Evolutionary conservation across 2,888 invertebrate species (phyloP), one percentile per base, ranked within the genome.

Genomic region (Drosophila koepferae): DNA sequence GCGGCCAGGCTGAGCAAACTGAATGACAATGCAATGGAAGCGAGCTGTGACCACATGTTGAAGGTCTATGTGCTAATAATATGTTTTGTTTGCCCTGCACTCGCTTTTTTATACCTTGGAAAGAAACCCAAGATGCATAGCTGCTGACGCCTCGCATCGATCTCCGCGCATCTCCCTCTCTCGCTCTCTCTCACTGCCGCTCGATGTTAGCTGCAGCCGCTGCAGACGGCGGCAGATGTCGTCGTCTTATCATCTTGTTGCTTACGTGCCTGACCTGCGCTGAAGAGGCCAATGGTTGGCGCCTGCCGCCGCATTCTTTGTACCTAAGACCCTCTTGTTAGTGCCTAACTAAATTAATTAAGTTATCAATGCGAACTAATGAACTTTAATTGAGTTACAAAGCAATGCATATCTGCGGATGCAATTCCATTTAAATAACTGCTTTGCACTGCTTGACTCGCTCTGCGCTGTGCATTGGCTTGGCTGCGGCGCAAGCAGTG

Each of bases 241-340:
- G 31, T 3, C 34, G n/a, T 9, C 44, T 71, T 71, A 71, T 71
- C 70, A 44, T 12, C 44, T 36, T 14, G 10, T 3, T 48, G 41
- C 20, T 55, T 74, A 76, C 78, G 78, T 76, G 76, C 73, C 73
- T 34, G 61, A 43, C 49, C 46, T 34, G 63, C 18, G n/a, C 59
- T 31, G 40, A 6, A 10, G 23, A 5, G 18, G 49, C 28, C 62
- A 28, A 23, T 38, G 41, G 36, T 49, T 51, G 31, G 48, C 63
- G 60, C 56, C 73, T 56, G 46, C 20, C 16, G 7, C 2, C 20
- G 3, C 4, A n/a, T 36, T 16, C 41, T 43, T 51, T 36, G 36
- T 28, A 14, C 36, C 49, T 38, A 3, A 12, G n/a, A n/a, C 28
- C n/a, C 36, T 23, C 55, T 31, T 10, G 7, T 3, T 28, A 41